These are phyloP conservation scores for Psylliodes chrysocephalus DNA, from an alignment of 2,888 invertebrate species.

Conservation along the genomic window DNA sequence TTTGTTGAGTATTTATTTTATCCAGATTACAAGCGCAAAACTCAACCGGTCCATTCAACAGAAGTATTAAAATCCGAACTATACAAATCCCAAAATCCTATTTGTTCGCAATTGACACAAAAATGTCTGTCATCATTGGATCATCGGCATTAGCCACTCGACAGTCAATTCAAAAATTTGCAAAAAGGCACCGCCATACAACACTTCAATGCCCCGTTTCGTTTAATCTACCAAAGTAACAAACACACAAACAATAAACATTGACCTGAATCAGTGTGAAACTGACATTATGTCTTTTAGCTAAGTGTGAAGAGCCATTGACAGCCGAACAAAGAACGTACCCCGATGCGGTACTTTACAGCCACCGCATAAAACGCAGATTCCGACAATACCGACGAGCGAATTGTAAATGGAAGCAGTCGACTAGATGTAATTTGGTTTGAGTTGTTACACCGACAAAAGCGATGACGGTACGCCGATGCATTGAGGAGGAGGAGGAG, in stretches of 20 bases:
- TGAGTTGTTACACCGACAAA: constrained; percentile 57
- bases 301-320: constrained; percentile 61
- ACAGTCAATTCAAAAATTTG: not conserved
- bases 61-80: too few species aligned
- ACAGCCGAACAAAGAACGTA: constrained; percentile 58
- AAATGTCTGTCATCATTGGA: constrained; percentile 16
- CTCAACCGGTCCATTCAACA: too few species aligned
- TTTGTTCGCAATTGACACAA: constrained; percentile 1
- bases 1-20: too few species aligned
- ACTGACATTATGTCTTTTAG: constrained; percentile 63
- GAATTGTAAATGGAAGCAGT: constrained; percentile 57
- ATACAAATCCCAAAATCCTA: constrained; percentile 12
- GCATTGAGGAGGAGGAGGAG: not conserved
- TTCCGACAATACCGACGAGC: constrained; percentile 41
- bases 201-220: constrained; percentile 26
- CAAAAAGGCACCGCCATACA: constrained; percentile 14
- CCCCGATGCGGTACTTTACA: constrained; percentile 63
- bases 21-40: too few species aligned
- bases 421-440: constrained; percentile 62
- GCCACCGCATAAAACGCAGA: constrained; percentile 56
- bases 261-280: constrained; percentile 60
- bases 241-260: constrained; percentile 62
- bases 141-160: not conserved
- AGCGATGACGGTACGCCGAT: constrained; percentile 22
- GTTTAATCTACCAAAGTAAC: constrained; percentile 53